Evolutionary conservation across 2,797 vertebrate genomes (phyloP).

Genomic region (Dendrocincla tyrannina): DNA sequence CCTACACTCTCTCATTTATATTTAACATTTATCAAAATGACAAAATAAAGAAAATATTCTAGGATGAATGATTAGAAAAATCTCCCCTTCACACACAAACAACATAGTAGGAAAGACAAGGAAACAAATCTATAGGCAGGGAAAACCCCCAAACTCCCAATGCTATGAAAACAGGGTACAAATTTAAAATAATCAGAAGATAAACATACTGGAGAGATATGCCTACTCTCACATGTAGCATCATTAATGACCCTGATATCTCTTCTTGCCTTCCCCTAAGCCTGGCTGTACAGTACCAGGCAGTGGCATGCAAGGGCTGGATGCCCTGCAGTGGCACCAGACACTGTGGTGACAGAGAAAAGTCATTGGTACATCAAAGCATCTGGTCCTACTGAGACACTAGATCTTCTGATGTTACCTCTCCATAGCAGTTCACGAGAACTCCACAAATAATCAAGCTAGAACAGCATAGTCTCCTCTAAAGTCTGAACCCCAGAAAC

Average conservation of each 20-base stretch:
- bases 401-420: background rate
- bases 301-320: background rate
- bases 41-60: background rate
- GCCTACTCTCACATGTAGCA: background rate
- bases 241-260: background rate
- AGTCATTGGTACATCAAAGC: background rate
- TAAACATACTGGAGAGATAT: background rate
- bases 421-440: background rate
- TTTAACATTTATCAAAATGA: background rate
- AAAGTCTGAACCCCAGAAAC: background rate
- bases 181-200: background rate
- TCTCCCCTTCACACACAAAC: background rate
- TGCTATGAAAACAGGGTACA: background rate
- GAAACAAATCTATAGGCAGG: background rate
- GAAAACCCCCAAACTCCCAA: background rate
- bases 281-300: background rate
- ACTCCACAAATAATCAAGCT: background rate
- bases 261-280: rapidly evolving
- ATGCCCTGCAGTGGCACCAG: background rate
- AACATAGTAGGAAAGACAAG: background rate
- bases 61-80: background rate
- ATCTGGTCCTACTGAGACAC: background rate
- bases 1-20: background rate
- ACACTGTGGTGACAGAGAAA: background rate
- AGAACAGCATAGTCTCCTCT: background rate